A percentile compares a stretch with the other conserved stretches of the same genome.
Evolutionary conservation across 1,140 invertebrate genomes (phyloP).

Genomic region (Atta colombica): DNA sequence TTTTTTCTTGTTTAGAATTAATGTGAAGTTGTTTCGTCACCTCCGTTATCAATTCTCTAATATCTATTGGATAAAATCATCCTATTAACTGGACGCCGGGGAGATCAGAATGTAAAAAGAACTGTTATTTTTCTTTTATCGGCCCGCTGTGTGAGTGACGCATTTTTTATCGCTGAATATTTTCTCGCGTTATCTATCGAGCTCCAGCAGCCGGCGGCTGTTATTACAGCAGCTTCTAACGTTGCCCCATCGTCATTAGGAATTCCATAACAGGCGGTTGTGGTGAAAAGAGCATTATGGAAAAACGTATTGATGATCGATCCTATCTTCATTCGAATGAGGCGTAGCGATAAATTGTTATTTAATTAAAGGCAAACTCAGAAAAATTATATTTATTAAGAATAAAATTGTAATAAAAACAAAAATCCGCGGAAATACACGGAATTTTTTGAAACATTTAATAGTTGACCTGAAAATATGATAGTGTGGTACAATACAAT

Average conservation of each 20-base stretch:
- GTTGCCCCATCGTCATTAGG: conserved; percentile 55
- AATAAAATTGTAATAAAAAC: not conserved
- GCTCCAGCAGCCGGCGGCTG: conserved; percentile 38
- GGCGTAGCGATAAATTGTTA: not conserved
- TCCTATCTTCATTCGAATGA: conserved; percentile 3
- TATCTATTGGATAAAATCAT: not conserved
- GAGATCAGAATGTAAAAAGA: not conserved
- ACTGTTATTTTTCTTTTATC: conserved; percentile 51
- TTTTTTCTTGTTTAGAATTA: not conserved
- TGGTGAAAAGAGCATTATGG: conserved; percentile 20
- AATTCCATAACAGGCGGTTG: conserved; percentile 56
- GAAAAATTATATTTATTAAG: not conserved
- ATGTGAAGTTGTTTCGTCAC: not conserved
- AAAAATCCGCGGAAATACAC: not conserved
- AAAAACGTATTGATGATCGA: conserved; percentile 30
- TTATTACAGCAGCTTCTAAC: conserved; percentile 58
- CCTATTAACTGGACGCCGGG: conserved; percentile 8
- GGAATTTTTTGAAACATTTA: too few species aligned
- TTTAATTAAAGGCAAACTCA: not conserved
- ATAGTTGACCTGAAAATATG: too few species aligned
- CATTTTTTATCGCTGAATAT: conserved; percentile 48
- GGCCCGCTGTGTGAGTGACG: conserved; percentile 15
- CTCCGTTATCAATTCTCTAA: not conserved
- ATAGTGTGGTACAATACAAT: too few species aligned
- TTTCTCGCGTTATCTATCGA: conserved; percentile 56